A percentile compares a stretch with the other conserved stretches of the same genome.
phyloP scores from a whole-genome alignment of 2,113 vertebrate species.

The Myrmecophaga tridactyla region DNA sequence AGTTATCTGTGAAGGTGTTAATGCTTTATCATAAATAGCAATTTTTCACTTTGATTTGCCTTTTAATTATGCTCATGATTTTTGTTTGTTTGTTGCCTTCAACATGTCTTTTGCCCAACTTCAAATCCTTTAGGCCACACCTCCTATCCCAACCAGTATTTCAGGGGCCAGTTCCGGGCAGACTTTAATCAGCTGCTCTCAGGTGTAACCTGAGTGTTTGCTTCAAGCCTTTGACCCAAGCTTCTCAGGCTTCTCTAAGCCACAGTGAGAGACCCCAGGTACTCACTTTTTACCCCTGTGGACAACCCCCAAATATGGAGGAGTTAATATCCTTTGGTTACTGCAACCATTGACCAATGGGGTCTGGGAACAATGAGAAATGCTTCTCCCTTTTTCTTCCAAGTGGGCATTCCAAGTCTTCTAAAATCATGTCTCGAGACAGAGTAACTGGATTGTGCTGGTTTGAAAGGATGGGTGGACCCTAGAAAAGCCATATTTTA shows the following conservation, averaged over 20 bases:
- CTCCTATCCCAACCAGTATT: not conserved
- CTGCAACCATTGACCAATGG: not conserved
- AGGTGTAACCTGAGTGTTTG: not conserved
- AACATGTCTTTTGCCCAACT: not conserved
- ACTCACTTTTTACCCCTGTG: not conserved
- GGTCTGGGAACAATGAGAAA: not conserved
- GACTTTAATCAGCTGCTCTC: not conserved
- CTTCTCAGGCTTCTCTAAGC: not conserved
- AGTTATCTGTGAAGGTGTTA: not conserved
- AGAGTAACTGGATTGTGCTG: not conserved
- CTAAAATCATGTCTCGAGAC: not conserved
- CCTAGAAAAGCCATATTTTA: no score
- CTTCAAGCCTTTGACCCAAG: not conserved
- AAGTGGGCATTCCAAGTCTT: not conserved
- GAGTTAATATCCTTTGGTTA: not conserved
- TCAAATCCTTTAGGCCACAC: not conserved
- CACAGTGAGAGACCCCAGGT: not conserved
- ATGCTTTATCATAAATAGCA: constrained; percentile 15
- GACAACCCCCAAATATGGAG: not conserved
- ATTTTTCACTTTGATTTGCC: not conserved
- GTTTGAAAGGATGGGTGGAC: no score
- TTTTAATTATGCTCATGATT: not conserved
- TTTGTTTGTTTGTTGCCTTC: not conserved
- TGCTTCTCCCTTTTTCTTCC: not conserved
- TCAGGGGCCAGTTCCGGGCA: not conserved